Percentiles rank a stretch among this genome's conserved stretches.
These are phyloP conservation scores for Peromyscus attwateri DNA, from an alignment of 2,797 vertebrate species.

Conservation along the genomic window DNA sequence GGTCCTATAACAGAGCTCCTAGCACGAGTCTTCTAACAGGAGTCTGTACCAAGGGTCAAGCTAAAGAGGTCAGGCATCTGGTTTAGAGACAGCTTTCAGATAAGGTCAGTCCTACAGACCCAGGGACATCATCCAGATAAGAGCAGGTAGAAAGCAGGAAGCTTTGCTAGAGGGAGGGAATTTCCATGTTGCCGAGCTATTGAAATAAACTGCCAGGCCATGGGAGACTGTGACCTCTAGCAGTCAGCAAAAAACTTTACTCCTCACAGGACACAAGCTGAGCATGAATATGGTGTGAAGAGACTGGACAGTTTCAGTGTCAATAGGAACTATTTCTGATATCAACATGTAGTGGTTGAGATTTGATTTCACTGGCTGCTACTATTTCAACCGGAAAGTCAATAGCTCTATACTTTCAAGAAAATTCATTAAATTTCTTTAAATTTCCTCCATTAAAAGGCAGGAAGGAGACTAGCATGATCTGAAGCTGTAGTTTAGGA, in stretches of 20 bases:
- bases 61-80: neutral
- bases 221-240: neutral
- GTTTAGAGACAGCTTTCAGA: neutral
- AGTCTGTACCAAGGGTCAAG: neutral
- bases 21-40: neutral
- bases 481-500: neutral
- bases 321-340: slow-evolving; percentile 11
- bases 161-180: neutral
- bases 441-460: slow-evolving; percentile 3
- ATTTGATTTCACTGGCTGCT: neutral
- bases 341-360: neutral
- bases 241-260: neutral
- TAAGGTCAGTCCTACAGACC: neutral
- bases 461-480: neutral
- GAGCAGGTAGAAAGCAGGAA: neutral
- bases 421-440: neutral
- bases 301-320: neutral
- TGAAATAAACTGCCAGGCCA: neutral
- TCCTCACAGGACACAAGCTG: neutral
- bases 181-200: neutral
- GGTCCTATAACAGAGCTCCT: neutral
- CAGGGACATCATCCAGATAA: neutral
- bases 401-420: slow-evolving; percentile 41
- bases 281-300: neutral
- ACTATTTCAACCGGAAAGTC: neutral